phyloP scores from a whole-genome alignment of 2,888 invertebrate species.

The Caenorhabditis sp. region DNA sequence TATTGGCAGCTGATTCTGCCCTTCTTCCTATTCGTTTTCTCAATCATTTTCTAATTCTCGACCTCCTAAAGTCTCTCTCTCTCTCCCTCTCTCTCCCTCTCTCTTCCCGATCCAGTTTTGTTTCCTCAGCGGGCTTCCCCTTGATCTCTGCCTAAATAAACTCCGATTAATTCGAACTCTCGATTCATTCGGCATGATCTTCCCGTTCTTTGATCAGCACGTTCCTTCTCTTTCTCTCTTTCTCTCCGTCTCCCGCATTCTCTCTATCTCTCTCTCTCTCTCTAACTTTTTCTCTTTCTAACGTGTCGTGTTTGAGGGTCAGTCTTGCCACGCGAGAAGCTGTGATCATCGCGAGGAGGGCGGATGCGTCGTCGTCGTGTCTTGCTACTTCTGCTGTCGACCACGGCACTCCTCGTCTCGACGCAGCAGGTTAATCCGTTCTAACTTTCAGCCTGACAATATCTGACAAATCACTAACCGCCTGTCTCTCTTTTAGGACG shows the following conservation, averaged over 20 bases:
- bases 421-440: slow-evolving; percentile 30
- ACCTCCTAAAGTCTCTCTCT: background rate
- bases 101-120: slow-evolving; percentile 21
- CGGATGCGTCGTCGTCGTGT: slow-evolving; percentile 51
- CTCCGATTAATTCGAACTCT: background rate
- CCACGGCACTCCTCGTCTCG: slow-evolving; percentile 21
- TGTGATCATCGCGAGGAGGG: slow-evolving; percentile 25
- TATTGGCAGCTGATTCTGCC: slow-evolving; percentile 13
- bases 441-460: background rate
- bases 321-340: slow-evolving; percentile 31
- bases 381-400: slow-evolving; percentile 36
- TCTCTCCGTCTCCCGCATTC: slow-evolving; percentile 16
- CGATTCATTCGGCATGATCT: background rate
- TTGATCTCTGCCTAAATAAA: slow-evolving; percentile 17
- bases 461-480: slow-evolving; percentile 13
- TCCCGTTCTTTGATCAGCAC: slow-evolving; percentile 1
- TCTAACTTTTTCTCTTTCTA: slow-evolving; percentile 33
- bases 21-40: slow-evolving; percentile 17
- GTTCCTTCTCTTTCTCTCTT: slow-evolving; percentile 4
- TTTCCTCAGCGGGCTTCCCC: slow-evolving; percentile 19
- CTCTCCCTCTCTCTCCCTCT: background rate
- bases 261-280: slow-evolving; percentile 9
- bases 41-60: slow-evolving; percentile 6
- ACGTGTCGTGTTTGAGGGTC: slow-evolving; percentile 55
- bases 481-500: slow-evolving; percentile 15